Conservation (phyloP, 2,113 vertebrate genomes). For the Nothoprocta pentlandii region DNA sequence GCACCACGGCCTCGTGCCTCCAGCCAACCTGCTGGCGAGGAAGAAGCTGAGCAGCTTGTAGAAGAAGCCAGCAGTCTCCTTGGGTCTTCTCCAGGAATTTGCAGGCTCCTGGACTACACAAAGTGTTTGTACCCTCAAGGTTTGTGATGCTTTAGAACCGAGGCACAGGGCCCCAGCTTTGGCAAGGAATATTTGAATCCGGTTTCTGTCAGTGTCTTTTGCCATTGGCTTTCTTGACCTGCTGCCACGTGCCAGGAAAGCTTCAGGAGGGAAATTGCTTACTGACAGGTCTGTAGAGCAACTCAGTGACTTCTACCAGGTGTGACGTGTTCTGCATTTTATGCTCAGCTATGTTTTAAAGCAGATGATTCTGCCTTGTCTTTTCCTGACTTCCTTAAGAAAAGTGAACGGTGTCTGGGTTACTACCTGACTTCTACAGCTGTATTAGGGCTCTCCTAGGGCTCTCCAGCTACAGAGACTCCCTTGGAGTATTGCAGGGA, state of each 20-base stretch:
- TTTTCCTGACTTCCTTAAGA: background rate
- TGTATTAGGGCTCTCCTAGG: background rate
- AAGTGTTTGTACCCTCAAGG: background rate
- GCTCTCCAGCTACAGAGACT: background rate
- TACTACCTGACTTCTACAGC: background rate
- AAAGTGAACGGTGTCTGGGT: background rate
- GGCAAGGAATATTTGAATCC: background rate
- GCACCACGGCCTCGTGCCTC: background rate
- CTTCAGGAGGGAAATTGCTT: background rate
- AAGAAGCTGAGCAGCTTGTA: background rate
- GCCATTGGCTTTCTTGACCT: background rate
- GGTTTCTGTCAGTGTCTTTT: background rate
- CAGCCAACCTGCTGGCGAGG: background rate
- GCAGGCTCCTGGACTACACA: background rate
- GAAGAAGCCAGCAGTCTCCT: background rate
- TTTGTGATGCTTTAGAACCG: background rate
- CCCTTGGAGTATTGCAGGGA: background rate
- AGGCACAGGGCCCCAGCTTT: background rate
- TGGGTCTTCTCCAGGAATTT: background rate
- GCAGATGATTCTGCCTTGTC: background rate
- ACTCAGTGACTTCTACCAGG: background rate
- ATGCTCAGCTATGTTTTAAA: background rate
- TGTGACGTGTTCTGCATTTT: background rate
- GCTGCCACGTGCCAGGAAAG: background rate
- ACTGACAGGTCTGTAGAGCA: background rate